Evolutionary conservation across 1,140 invertebrate genomes (phyloP).

Genomic region (Rhopalosiphum maidis): DNA sequence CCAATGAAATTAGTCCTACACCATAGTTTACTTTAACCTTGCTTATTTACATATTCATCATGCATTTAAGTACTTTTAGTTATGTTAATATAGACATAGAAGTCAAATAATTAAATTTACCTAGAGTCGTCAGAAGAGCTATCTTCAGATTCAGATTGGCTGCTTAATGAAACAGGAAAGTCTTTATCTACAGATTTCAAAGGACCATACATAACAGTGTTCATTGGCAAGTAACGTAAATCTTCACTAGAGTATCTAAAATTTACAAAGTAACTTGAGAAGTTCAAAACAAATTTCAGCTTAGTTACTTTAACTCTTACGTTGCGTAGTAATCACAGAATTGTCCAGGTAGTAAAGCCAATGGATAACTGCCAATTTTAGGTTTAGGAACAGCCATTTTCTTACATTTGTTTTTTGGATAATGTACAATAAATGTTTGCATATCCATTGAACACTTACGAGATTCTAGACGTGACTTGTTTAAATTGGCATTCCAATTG

Average conservation of each 20-base stretch:
- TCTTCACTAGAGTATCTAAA: constrained; percentile 71
- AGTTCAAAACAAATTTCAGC: constrained; percentile 35
- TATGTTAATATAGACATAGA: constrained; percentile 36
- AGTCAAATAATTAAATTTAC: constrained; percentile 61
- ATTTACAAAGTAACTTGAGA: constrained; percentile 60
- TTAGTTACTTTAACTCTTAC: constrained; percentile 63
- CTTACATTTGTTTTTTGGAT: constrained; percentile 67
- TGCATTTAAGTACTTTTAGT: constrained; percentile 26
- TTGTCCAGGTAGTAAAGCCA: constrained; percentile 91
- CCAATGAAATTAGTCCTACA: constrained; percentile 45
- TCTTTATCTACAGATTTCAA: constrained; percentile 63
- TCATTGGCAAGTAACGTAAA: constrained; percentile 84
- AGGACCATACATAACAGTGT: constrained; percentile 85
- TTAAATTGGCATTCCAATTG: constrained; percentile 87
- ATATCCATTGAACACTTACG: constrained; percentile 76
- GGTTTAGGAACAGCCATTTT: constrained; percentile 65
- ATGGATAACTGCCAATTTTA: constrained; percentile 81
- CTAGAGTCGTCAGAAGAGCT: constrained; percentile 69
- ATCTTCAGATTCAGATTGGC: constrained; percentile 63
- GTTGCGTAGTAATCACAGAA: constrained; percentile 82
- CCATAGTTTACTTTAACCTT: constrained; percentile 12
- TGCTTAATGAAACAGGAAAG: constrained; percentile 52
- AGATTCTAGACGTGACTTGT: constrained; percentile 73
- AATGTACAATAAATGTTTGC: constrained; percentile 78
- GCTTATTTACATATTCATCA: constrained; percentile 28